Base-by-base conservation (phyloP, 2,797 vertebrate species). In the Sardinella longiceps region DNA sequence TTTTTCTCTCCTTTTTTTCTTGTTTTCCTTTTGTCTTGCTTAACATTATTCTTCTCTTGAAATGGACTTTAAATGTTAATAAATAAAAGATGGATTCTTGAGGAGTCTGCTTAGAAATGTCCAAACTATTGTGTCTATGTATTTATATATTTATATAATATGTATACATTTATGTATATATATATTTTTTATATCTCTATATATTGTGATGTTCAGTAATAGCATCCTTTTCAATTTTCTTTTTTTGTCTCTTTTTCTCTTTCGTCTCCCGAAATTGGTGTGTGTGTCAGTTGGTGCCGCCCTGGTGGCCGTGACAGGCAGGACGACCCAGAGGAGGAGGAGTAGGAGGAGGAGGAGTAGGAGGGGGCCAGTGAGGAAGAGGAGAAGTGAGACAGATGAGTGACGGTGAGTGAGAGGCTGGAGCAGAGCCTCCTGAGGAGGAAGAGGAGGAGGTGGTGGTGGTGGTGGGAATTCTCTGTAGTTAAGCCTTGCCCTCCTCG, bases 401-500 rank as follows among this genome's bases (percentile, higher is more conserved):
- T 85, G 87, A 85, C 66, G 66, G 66, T 50, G 48, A 15, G 3
- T 74, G 14, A 83, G 77, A 45, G 84, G 63, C 80, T 50, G 66
- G 51, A 33, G 37, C n/a, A 77, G 66, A 51, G 53, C 80, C 48
- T 66, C 28, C 58, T 80, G 30, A 53, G 18, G 46, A 46, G 46
- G 51, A 20, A 23, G 51, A 20, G 51, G 51, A 20, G 50, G 50
- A 14, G 50, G 80, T 89, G 81, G 81, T 87, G 81, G 86, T 89
- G 53, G 53, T 58, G 53, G 53, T 23, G 23, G 56, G 6, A 3
- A 11, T 93, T 92, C 91, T 88, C 91, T 66, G 70, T 89, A 37
- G 84, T 92, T 95, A 99, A 87, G 97, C 97, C 93, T 97, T 97
- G 91, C 97, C 96, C 92, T 98, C 97, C 93, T 98, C 98, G 91